Evolutionary conservation across 2,797 vertebrate genomes (phyloP).

Genomic region (Harpagifer antarcticus): DNA sequence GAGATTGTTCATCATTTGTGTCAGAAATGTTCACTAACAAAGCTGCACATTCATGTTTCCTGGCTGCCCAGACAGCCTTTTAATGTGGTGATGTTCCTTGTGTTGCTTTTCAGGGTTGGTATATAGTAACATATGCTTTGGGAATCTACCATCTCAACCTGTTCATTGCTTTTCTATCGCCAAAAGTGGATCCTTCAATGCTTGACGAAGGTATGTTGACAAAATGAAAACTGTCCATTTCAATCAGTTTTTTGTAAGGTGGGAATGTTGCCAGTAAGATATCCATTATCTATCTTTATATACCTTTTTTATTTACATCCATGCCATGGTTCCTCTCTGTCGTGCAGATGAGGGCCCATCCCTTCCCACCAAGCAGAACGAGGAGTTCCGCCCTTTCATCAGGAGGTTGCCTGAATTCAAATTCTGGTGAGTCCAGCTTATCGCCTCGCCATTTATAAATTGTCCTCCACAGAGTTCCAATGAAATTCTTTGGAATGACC

Average conservation of each 20-base stretch:
- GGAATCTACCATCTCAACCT: constrained; percentile 99
- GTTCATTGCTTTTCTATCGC: constrained; percentile 99
- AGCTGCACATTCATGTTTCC: neutral
- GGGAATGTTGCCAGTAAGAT: neutral
- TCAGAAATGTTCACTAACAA: neutral
- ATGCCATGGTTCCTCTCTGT: constrained; percentile 11
- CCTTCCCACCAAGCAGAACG: constrained; percentile 97
- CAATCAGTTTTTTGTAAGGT: neutral
- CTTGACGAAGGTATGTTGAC: constrained; percentile 94
- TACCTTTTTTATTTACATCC: constrained; percentile 3
- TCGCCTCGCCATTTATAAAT: neutral
- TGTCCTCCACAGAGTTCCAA: constrained; percentile 29
- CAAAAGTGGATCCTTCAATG: constrained; percentile 98
- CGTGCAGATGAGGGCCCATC: constrained; percentile 94
- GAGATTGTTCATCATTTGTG: neutral
- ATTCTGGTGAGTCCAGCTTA: constrained; percentile 90
- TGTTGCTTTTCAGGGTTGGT: constrained; percentile 92
- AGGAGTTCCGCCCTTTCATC: constrained; percentile 99
- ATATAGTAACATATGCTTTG: constrained; percentile 99
- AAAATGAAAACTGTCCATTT: neutral
- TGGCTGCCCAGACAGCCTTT: neutral
- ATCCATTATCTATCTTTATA: neutral
- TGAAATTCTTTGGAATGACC: constrained; percentile 11
- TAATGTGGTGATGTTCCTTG: constrained; percentile 23
- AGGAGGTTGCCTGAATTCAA: constrained; percentile 99